Percentiles rank a stretch among this genome's conserved stretches.
Evolutionary conservation across 1,140 invertebrate species (phyloP).

Genomic region (Magallana ariakensis): DNA sequence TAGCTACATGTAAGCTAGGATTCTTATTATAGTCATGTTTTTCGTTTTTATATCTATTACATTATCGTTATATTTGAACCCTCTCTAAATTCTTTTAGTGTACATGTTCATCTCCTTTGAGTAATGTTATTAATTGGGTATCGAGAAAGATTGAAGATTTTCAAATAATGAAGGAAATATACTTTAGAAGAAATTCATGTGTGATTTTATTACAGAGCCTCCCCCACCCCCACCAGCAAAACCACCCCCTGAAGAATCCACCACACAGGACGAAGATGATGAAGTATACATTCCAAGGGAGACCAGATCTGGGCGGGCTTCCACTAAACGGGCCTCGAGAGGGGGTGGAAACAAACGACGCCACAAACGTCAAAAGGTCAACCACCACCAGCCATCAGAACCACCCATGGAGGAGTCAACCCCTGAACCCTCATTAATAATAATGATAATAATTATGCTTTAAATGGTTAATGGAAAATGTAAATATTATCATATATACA

Average conservation of each 20-base stretch:
- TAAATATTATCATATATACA: too few species aligned
- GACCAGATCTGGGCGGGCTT: constrained; percentile 55
- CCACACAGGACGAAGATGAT: constrained; percentile 64
- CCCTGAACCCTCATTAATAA: not conserved
- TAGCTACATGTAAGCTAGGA: too few species aligned
- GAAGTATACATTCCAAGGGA: constrained; percentile 59
- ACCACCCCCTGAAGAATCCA: constrained; percentile 22
- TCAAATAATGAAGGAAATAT: not conserved
- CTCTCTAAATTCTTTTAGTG: too few species aligned
- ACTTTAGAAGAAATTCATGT: too few species aligned
- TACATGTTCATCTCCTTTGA: too few species aligned
- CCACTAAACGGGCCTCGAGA: constrained; percentile 55
- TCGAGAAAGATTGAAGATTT: too few species aligned
- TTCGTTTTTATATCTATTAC: too few species aligned
- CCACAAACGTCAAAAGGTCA: constrained; percentile 54
- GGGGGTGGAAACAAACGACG: constrained; percentile 59
- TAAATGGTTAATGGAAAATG: too few species aligned
- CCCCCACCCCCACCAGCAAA: constrained; percentile 52
- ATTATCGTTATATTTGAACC: too few species aligned
- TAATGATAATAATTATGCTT: too few species aligned
- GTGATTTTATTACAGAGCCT: constrained; percentile 48
- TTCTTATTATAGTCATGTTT: too few species aligned
- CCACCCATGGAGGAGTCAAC: constrained; percentile 18
- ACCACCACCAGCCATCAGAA: not conserved
- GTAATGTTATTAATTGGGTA: too few species aligned